These are phyloP conservation scores for Fulmarus glacialis DNA, from an alignment of 2,113 vertebrate species.

Conservation along the genomic window DNA sequence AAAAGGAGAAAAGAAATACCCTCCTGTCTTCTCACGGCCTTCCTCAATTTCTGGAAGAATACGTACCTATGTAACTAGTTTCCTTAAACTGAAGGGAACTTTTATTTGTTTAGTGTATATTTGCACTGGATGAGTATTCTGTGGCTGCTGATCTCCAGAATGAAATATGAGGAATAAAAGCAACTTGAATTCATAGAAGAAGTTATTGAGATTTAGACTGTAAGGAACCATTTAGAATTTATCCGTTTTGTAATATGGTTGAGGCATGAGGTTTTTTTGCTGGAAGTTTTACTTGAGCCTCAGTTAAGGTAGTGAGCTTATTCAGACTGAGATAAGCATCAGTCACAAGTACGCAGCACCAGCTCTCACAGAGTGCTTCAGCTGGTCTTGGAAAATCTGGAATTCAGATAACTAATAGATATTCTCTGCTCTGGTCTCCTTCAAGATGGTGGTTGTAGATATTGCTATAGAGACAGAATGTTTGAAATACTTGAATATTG, in stretches of 20 bases:
- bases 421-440: neutral
- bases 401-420: neutral
- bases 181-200: neutral
- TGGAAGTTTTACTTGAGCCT: neutral
- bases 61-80: neutral
- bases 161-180: neutral
- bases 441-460: neutral
- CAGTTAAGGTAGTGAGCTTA: neutral
- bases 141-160: neutral
- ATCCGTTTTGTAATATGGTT: neutral
- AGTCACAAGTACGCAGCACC: neutral
- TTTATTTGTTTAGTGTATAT: neutral
- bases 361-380: neutral
- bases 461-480: neutral
- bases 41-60: neutral
- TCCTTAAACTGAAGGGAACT: neutral
- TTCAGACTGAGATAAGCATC: neutral
- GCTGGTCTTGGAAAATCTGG: neutral
- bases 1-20: neutral
- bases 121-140: neutral
- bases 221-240: neutral
- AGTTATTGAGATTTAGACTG: neutral
- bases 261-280: neutral
- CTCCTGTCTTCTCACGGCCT: neutral
- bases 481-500: neutral